phyloP scores from a whole-genome alignment of 2,113 vertebrate species.

The Oreochromis spilurus region DNA sequence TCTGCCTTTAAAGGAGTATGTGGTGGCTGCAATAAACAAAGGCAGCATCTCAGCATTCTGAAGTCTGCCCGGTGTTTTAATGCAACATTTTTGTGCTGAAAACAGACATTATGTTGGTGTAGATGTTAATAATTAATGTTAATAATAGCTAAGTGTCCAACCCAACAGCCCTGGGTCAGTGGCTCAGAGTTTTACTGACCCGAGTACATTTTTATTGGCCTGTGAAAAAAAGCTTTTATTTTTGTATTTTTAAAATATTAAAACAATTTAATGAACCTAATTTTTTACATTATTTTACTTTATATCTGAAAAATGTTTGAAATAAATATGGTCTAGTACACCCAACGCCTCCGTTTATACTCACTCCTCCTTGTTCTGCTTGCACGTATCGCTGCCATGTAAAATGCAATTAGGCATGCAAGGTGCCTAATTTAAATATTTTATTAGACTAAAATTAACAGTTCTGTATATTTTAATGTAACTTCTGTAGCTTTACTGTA shows the following conservation, averaged over 20 bases:
- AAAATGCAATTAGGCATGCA: neutral
- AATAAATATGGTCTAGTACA: neutral
- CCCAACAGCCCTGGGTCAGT: neutral
- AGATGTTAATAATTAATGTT: neutral
- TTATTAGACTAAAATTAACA: neutral
- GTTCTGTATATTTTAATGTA: neutral
- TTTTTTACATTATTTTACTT: neutral
- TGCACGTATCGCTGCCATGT: neutral
- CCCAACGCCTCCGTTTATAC: neutral
- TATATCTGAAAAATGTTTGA: neutral
- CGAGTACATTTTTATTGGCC: neutral
- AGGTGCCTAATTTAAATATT: neutral
- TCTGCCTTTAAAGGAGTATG: neutral
- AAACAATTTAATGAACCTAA: neutral
- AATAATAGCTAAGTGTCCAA: neutral
- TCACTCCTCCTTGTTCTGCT: neutral
- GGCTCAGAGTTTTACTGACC: neutral
- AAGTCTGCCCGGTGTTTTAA: neutral
- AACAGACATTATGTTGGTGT: neutral
- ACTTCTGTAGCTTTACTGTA: neutral
- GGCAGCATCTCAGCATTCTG: neutral
- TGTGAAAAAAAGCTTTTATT: neutral
- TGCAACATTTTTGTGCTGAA: neutral
- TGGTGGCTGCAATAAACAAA: neutral
- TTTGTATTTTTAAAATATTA: neutral